phyloP scores from a whole-genome alignment of 2,113 vertebrate genomes.

The Salvator merianae region DNA sequence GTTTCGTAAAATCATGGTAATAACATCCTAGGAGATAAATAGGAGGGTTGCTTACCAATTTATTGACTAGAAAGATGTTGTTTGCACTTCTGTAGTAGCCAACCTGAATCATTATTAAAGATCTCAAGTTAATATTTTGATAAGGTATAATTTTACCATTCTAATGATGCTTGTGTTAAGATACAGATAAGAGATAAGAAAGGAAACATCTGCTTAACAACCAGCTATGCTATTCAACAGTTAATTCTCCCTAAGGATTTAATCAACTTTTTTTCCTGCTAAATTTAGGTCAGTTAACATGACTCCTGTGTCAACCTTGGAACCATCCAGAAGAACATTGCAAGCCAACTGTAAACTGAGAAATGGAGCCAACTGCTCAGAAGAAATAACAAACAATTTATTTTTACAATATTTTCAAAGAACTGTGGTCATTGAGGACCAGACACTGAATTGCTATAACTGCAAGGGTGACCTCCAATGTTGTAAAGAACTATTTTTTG shows the following conservation, averaged over 20 bases:
- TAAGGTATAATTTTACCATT: slow-evolving; percentile 3
- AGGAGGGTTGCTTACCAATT: background rate
- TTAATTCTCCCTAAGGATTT: background rate
- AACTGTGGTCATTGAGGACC: background rate
- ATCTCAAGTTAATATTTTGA: slow-evolving; percentile 11
- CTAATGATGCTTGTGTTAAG: background rate
- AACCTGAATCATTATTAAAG: background rate
- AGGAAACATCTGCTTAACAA: slow-evolving; percentile 2
- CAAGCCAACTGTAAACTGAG: background rate
- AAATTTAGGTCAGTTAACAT: slow-evolving; percentile 1
- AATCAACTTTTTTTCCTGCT: background rate
- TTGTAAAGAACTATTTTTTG: background rate
- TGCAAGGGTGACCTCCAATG: background rate
- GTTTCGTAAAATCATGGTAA: background rate
- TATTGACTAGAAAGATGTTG: background rate
- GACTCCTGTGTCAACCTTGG: background rate
- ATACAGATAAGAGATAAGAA: background rate
- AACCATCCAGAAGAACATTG: background rate
- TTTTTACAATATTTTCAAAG: background rate
- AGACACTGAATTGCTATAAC: background rate
- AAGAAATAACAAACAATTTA: background rate
- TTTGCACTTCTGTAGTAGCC: background rate
- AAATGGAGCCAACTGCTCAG: background rate
- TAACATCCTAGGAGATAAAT: background rate
- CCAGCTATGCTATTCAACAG: background rate